Evolutionary conservation across 2,888 invertebrate genomes (phyloP).

Genomic region (Temnothorax rugatulus): DNA sequence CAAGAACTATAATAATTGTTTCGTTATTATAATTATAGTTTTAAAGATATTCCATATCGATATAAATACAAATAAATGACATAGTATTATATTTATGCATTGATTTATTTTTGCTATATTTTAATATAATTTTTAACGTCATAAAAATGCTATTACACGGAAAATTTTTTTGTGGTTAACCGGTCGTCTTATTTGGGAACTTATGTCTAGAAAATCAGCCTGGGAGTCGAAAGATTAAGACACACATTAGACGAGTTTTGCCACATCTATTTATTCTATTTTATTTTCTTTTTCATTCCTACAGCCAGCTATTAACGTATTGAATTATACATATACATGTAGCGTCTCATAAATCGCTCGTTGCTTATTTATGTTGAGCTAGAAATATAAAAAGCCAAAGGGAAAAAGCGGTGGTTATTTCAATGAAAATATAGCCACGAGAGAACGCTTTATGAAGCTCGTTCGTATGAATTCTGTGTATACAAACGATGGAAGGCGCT

Average conservation of each 20-base stretch:
- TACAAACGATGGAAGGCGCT: neutral
- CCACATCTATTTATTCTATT: neutral
- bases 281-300: neutral
- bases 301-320: neutral
- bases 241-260: neutral
- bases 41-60: too few species aligned
- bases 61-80: too few species aligned
- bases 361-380: constrained; percentile 1
- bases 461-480: neutral
- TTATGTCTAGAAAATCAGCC: too few species aligned
- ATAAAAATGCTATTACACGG: too few species aligned
- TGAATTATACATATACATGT: neutral
- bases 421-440: neutral
- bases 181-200: too few species aligned
- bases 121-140: too few species aligned
- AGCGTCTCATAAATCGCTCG: neutral
- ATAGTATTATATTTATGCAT: too few species aligned
- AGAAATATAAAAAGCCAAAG: neutral
- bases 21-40: too few species aligned
- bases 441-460: constrained; percentile 1
- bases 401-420: neutral
- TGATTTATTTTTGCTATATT: too few species aligned
- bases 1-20: too few species aligned
- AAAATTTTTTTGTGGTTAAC: too few species aligned
- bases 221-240: too few species aligned